These are phyloP conservation scores for Ageneiosus marmoratus DNA, from an alignment of 2,113 vertebrate genomes.

Conservation along the genomic window DNA sequence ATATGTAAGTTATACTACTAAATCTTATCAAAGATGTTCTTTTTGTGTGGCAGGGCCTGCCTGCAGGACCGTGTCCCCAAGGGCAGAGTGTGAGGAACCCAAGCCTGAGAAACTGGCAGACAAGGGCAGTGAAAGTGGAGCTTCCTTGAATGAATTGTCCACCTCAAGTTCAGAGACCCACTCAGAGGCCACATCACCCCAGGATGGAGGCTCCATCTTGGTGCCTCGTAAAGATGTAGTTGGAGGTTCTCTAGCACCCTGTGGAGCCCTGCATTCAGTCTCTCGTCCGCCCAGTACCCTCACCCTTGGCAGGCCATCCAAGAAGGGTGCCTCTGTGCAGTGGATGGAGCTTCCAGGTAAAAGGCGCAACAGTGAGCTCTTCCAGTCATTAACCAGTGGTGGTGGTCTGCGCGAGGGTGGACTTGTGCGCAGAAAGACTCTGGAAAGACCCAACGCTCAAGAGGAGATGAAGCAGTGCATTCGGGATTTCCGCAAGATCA, in stretches of 20 bases:
- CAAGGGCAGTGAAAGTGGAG: conserved; percentile 87
- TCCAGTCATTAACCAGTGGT: conserved; percentile 85
- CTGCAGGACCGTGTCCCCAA: conserved; percentile 75
- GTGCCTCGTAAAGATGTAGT: conserved; percentile 39
- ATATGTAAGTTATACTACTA: background rate
- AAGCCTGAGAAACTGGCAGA: conserved; percentile 79
- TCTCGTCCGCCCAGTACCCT: conserved; percentile 82
- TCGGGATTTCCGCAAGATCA: conserved; percentile 87
- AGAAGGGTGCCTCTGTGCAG: conserved; percentile 77
- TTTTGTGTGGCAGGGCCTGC: conserved; percentile 73
- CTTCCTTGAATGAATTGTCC: conserved; percentile 85
- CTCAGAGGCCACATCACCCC: conserved; percentile 82
- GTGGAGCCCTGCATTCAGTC: conserved; percentile 68
- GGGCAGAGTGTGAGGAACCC: conserved; percentile 78
- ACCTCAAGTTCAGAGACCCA: conserved; percentile 89
- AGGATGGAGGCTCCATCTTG: conserved; percentile 67
- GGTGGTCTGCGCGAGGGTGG: conserved; percentile 71
- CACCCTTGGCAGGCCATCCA: conserved; percentile 83
- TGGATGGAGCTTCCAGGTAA: conserved; percentile 85
- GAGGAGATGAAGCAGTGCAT: conserved; percentile 92
- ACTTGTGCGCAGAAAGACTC: conserved; percentile 83
- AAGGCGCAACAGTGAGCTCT: conserved; percentile 89
- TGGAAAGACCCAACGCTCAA: conserved; percentile 82
- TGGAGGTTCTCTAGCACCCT: conserved; percentile 54
- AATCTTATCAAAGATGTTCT: conserved; percentile 35